Evolutionary conservation across 2,113 vertebrate genomes (phyloP), one percentile per base, ranked within the genome.

Genomic region (Platichthys flesus): DNA sequence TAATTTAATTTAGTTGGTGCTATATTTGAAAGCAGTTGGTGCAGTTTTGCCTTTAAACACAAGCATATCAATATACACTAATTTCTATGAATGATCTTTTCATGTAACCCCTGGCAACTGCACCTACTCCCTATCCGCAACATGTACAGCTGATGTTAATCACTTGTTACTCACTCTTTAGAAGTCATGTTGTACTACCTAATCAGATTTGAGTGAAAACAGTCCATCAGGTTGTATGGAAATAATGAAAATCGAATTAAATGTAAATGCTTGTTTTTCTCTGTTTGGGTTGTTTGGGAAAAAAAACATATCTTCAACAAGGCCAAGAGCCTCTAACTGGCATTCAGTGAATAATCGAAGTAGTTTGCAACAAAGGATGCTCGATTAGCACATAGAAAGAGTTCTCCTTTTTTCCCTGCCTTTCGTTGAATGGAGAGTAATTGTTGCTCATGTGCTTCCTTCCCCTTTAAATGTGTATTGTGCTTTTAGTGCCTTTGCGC

Each of bases 331-430:
- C 64, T 80, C 84, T 85, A 76, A 67, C 51, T 68, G 63, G 42
- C 55, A 63, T 79, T 65, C 45, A n/a, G 51, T 60, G 67, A 61
- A 77, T 63, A 66, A 76, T 31, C 82, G 28, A 83, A 77, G 64
- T 68, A 26, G 63, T 81, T 13, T 59, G 63, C 62, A 45, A 76
- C 52, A 65, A 74, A 82, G 55, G 31, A 55, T 63, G 55, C 56
- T 71, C 82, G 83, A 86, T 86, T 84, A 67, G 47, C 37, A 45
- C 62, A 76, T 42, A 45, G 47, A 69, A 69, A 66, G 24, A 67
- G 16, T 40, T 42, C n/a, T 24, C 31, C 4, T 78, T 71, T 59
- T 67, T 52, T 76, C 55, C 37, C 40, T 73, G 67, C 23, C 12
- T 61, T 54, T 45, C 2, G 1, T 31, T 71, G 61, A 81, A 81